Percentiles rank a stretch among this genome's conserved stretches.
These are phyloP conservation scores for Heterocephalus glaber DNA, from an alignment of 2,113 vertebrate genomes.

Conservation along the genomic window DNA sequence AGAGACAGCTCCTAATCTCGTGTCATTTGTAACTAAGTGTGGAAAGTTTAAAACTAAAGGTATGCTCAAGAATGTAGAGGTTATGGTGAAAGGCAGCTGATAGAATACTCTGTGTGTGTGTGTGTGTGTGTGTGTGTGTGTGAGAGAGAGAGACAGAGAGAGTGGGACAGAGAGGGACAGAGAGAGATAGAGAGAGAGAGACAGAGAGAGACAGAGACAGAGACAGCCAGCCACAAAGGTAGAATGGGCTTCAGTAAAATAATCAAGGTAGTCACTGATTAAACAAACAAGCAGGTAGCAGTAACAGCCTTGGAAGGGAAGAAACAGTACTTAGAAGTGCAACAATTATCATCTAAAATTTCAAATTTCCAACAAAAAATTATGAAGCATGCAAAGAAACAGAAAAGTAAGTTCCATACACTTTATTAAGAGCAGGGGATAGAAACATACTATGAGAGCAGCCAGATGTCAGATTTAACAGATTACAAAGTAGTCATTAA, in stretches of 20 bases:
- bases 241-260: not conserved
- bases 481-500: constrained; percentile 30
- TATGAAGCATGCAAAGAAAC: not conserved
- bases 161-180: too few species aligned
- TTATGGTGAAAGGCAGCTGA: not conserved
- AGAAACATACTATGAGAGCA: not conserved
- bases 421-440: not conserved
- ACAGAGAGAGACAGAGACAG: too few species aligned
- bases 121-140: not conserved
- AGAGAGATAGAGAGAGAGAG: too few species aligned
- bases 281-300: not conserved
- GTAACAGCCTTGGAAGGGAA: not conserved
- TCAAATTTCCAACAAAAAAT: not conserved
- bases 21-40: not conserved
- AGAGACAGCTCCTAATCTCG: not conserved
- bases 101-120: not conserved
- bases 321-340: not conserved
- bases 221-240: not conserved
- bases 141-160: not conserved
- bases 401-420: not conserved
- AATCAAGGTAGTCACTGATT: constrained; percentile 20
- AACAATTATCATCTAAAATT: not conserved
- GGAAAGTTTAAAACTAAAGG: constrained; percentile 23
- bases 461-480: constrained; percentile 42
- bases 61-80: not conserved